Evolutionary conservation across 2,113 vertebrate species (phyloP), one percentile per base, ranked within the genome.

Genomic region (Pagrus major): DNA sequence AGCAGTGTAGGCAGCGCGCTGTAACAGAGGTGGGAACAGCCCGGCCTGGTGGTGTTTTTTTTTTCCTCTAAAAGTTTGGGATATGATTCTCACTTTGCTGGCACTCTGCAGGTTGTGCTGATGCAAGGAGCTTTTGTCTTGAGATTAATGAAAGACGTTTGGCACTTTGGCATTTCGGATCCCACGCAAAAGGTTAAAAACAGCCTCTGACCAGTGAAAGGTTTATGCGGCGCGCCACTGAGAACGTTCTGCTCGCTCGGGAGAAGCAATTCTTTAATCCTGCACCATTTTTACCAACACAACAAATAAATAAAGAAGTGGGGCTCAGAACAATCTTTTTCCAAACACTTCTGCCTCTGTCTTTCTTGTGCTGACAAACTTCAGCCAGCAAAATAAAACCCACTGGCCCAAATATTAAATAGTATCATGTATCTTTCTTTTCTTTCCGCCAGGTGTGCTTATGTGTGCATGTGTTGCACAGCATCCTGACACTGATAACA

Each of bases 131-230:
- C 89, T 92, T 93, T 86, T 86, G 84, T 89, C 85, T 85, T 56
- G 82, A 88, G 93, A 94, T 93, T 93, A 94, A 95, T 93, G 89
- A 93, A 86, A 90, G 89, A 90, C 67, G 78, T 90, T 92, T 76
- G 86, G 89, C 83, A 83, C 70, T 78, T 77, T 92, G 91, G 89
- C 89, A 82, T 88, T 89, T 90, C 54, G 65, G 87, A 92, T 90
- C 85, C 91, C 79, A 83, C 86, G 81, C 83, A 84, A 85, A 35
- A 91, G 88, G 88, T 91, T 90, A 89, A 89, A 89, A 93, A 88
- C 81, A 86, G 86, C 86, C 89, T 78, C 83, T 68, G 86, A 91
- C 89, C 81, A 87, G 86, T 12, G 72, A 83, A 78, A 90, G 91
- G 79, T 88, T 89, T 86, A 81, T 84, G 87, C n/a, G 58, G 64